Evolutionary conservation across 1,140 invertebrate genomes (phyloP), one percentile per base, ranked within the genome.

Genomic region (Macrocentrus cingulum): DNA sequence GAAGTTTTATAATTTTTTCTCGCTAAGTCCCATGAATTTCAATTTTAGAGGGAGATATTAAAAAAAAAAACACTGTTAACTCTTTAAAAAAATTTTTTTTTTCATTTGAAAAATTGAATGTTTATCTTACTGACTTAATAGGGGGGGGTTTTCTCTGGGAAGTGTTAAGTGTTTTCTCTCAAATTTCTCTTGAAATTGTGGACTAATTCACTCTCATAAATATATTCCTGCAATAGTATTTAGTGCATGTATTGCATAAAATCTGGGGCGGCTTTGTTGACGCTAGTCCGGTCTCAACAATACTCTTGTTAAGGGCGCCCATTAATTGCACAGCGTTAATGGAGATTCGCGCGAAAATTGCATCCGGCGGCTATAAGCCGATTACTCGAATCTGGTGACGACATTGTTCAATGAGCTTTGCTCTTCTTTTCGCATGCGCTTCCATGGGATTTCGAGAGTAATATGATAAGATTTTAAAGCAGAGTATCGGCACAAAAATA

Each of bases 301-400:
- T 70, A 62, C 65, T 42, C 67, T 70, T 69, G 68, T 70, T 70
- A 70, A n/a, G 68, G 64, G 57, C 61, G 53, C 60, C 60, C 62
- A 63, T 66, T 70, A 70, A 70, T 70, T 70, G 67, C 62, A 56
- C 57, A 46, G 56, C 60, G 60, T 69, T 67, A 69, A 69, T 69
- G 67, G 66, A 69, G 36, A 39, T 8, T 69, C 63, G 68, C 60
- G 62, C 57, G 66, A 69, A 68, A 69, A 68, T 69, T 66, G 64
- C 67, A 66, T 69, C 66, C 37, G 41, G 44, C 42, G n/a, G n/a
- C n/a, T n/a, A n/a, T 56, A 56, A 45, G 36, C 36, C 36, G 36
- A 39, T 39, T 39, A 39, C 36, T 8, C 2, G 36, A 39, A 39
- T 39, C 13, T 39, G 36, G 36, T 39, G 8, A 15, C 13, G 36